Conservation (phyloP, 2,113 vertebrate species). For the Alligator mississippiensis region DNA sequence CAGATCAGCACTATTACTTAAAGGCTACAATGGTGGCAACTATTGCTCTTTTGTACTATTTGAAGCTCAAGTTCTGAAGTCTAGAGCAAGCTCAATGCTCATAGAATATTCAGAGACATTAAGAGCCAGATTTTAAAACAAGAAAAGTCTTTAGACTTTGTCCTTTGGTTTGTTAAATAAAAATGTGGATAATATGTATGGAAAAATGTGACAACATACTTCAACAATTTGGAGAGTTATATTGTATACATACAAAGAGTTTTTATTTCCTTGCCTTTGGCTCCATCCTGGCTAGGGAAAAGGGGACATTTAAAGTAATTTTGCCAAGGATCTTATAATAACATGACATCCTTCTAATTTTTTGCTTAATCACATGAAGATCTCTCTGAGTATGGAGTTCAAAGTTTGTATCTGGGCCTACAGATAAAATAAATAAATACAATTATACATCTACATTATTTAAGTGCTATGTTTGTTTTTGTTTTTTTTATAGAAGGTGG, state of each 20-base stretch:
- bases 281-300: not conserved
- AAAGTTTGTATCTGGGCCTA: not conserved
- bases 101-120: not conserved
- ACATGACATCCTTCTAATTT: not conserved
- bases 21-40: not conserved
- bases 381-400: not conserved
- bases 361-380: not conserved
- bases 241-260: not conserved
- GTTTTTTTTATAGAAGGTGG: not conserved
- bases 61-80: not conserved
- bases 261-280: not conserved
- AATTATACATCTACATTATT: not conserved
- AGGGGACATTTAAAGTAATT: not conserved
- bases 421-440: not conserved
- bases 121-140: not conserved
- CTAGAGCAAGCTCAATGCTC: not conserved
- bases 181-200: too few relatives aligned
- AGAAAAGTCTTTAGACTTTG: fast-evolving
- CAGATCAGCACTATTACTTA: not conserved
- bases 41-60: not conserved
- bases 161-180: not conserved
- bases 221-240: not conserved
- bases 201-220: not conserved
- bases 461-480: not conserved
- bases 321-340: not conserved